Evolutionary conservation across 2,888 invertebrate species (phyloP).

Genomic region (Torymus aiolomorphi): DNA sequence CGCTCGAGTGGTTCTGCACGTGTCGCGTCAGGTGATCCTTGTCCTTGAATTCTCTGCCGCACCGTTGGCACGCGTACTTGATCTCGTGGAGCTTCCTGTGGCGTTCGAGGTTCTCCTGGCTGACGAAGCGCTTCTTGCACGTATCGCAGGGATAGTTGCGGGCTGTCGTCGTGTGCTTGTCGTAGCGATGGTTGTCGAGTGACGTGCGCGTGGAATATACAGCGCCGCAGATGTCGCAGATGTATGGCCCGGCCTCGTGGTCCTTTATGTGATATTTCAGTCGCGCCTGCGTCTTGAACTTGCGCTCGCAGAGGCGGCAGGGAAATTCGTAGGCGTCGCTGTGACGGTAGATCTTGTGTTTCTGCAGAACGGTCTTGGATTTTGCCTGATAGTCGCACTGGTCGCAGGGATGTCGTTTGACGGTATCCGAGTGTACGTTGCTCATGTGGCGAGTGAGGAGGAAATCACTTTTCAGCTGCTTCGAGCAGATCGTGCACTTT

Average conservation of each 20-base stretch:
- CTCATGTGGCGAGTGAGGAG: too few relatives aligned
- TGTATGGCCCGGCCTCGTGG: constrained; percentile 69
- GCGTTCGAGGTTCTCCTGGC: constrained; percentile 46
- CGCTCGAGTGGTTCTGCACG: constrained; percentile 68
- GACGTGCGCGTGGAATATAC: constrained; percentile 14
- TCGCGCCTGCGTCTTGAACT: constrained; percentile 78
- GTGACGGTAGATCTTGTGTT: constrained; percentile 64
- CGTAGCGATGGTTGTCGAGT: constrained; percentile 41
- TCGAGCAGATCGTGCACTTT: too few relatives aligned
- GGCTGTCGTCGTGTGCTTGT: constrained; percentile 32
- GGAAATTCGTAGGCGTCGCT: constrained; percentile 26
- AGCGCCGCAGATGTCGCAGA: constrained; percentile 70
- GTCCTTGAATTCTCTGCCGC: constrained; percentile 63
- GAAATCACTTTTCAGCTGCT: too few relatives aligned
- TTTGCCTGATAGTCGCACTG: constrained; percentile 65
- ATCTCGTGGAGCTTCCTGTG: constrained; percentile 64
- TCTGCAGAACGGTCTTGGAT: constrained; percentile 63
- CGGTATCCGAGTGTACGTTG: too few relatives aligned
- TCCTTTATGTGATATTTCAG: constrained; percentile 77
- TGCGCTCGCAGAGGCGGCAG: constrained; percentile 76
- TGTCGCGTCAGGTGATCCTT: constrained; percentile 55
- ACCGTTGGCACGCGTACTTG: constrained; percentile 64
- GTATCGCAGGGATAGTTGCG: constrained; percentile 42
- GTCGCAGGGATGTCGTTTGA: constrained; percentile 57
- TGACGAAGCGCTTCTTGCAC: constrained; percentile 53